A percentile compares a stretch with the other conserved stretches of the same genome.
phyloP scores from a whole-genome alignment of 2,888 invertebrate species.

The Lithophane ornitopus region DNA sequence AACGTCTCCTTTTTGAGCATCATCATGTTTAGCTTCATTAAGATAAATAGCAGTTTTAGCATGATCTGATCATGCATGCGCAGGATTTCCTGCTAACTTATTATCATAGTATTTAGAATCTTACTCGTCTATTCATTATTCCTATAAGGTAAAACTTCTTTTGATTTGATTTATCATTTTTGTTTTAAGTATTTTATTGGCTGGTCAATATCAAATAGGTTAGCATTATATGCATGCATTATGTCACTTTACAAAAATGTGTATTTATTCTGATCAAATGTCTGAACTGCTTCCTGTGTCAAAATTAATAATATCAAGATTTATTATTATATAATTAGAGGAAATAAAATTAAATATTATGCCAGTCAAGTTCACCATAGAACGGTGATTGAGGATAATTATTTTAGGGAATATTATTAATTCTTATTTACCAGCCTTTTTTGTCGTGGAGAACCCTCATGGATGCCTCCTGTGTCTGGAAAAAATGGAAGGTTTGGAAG shows the following conservation, averaged over 20 bases:
- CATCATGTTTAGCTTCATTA: neutral
- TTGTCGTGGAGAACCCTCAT: neutral
- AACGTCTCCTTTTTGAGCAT: too few species aligned
- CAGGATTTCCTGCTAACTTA: too few species aligned
- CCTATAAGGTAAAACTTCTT: conserved; percentile 36
- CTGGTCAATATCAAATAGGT: conserved; percentile 17
- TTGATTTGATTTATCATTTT: conserved; percentile 26
- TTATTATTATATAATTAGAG: neutral
- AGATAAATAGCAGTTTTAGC: neutral
- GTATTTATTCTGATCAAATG: conserved; percentile 29
- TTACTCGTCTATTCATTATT: conserved; percentile 15
- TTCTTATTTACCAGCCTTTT: neutral
- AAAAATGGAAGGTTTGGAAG: neutral
- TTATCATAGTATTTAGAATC: neutral
- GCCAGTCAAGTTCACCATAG: too few species aligned
- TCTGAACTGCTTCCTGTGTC: conserved; percentile 54
- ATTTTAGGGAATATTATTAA: neutral
- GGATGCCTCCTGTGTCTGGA: too few species aligned
- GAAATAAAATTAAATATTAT: neutral
- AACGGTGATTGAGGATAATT: neutral
- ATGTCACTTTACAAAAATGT: conserved; percentile 25
- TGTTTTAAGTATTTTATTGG: conserved; percentile 10
- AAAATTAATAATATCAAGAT: neutral
- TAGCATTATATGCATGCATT: too few species aligned
- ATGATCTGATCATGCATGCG: neutral